Base-by-base conservation (phyloP, 2,888 invertebrate species). In the Sympetrum striolatum region DNA sequence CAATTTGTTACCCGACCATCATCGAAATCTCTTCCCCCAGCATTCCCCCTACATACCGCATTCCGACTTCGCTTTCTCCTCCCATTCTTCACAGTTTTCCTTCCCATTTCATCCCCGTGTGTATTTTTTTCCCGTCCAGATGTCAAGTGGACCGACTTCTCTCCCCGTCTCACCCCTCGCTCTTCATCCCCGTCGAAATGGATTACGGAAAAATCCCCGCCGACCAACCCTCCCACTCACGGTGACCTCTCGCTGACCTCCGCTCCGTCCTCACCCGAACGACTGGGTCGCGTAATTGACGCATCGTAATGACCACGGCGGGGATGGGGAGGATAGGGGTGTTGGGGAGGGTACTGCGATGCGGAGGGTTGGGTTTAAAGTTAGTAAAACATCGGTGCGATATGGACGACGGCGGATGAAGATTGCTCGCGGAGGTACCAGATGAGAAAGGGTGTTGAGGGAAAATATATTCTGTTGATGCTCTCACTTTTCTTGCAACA, bases 281-380 rank as follows among this genome's bases (percentile, higher is more conserved):
- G 86, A 86, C 86, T 60, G 60, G 86, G 86, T 86, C 86, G 86
- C 86, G 60, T 86, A 86, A 86, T 86, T 86, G 86, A 86, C 86
- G 86, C 86, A 60, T 64, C 60, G 86, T 86, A 86, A 86, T 86
- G 86, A 86, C 86, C 60, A 60, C 86, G 86, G 64, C 5, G 15
- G 53, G 25, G 82, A 31, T 58, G 22, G 64, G 18, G 58, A 58
- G 12, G 12, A 10, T 25, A 12, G 81, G 81, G 35, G 31, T 25
- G 81, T 3, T 0, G 15, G 10, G 48, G 48, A 31, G 4, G 5
- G 81, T 53, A n/a, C 14, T 48, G 37, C 15, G 58, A 37, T 64
- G n/a, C 5, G 10, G 60, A 60, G 60, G 60, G 86, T 22, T 4
- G 64, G 64, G 64, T 31, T 73, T 35, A 58, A 31, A 58, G 2